Conservation (phyloP, 2,797 vertebrate genomes). For the Myotis vivesi region DNA sequence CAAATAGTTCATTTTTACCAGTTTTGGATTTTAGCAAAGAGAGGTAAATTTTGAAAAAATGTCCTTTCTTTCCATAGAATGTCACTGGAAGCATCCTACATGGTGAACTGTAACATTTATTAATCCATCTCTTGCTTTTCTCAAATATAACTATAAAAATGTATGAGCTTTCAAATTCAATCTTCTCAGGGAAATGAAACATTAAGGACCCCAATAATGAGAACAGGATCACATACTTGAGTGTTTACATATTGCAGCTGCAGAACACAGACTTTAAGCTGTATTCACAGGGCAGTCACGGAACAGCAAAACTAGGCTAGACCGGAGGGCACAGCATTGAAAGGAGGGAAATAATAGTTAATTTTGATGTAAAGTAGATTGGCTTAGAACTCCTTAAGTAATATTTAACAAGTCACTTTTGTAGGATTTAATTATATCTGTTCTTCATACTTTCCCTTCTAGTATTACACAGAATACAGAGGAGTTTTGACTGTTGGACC, state of each 20-base stretch:
- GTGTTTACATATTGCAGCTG: not conserved
- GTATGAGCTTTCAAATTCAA: not conserved
- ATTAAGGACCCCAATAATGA: not conserved
- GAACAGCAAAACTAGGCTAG: not conserved
- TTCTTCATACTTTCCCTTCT: not conserved
- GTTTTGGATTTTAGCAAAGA: not conserved
- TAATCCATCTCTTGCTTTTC: not conserved
- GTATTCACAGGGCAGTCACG: not conserved
- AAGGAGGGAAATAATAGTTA: not conserved
- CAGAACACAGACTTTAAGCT: not conserved
- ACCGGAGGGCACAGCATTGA: not conserved
- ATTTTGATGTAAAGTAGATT: constrained; percentile 12
- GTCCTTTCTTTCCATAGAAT: not conserved
- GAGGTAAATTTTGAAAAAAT: not conserved
- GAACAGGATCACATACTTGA: not conserved
- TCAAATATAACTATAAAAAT: constrained; percentile 20
- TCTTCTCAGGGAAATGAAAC: constrained; percentile 17
- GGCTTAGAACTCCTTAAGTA: not conserved
- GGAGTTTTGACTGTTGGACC: not conserved
- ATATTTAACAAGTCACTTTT: not conserved
- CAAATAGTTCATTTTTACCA: not conserved
- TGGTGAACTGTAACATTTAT: not conserved
- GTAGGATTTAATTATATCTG: constrained; percentile 10
- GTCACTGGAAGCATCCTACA: not conserved
- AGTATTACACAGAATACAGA: not conserved